Evolutionary conservation across 2,113 vertebrate genomes (phyloP).

Genomic region (Nerophis lumbriciformis): DNA sequence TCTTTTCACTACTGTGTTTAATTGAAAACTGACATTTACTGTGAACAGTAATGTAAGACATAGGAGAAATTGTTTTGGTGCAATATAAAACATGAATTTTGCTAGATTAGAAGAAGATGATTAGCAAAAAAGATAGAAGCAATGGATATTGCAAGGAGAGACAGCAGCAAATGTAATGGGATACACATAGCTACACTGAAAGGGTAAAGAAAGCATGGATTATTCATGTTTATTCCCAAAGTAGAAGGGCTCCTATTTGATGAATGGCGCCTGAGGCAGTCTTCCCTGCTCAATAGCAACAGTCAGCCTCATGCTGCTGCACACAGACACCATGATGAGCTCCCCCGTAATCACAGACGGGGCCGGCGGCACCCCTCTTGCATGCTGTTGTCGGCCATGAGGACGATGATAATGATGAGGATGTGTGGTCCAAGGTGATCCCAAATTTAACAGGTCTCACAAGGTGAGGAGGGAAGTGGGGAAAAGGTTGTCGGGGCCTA

Average conservation of each 20-base stretch:
- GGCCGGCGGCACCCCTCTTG: slow-evolving; percentile 49
- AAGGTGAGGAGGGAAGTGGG: slow-evolving; percentile 16
- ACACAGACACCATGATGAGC: slow-evolving; percentile 50
- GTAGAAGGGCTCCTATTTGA: slow-evolving; percentile 65
- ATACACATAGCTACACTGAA: slow-evolving; percentile 41
- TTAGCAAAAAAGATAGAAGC: not conserved
- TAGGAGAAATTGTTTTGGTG: no score
- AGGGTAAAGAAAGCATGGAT: slow-evolving; percentile 69
- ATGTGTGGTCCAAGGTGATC: slow-evolving; percentile 59
- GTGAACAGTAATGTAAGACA: no score
- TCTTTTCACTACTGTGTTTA: no score
- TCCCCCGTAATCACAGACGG: slow-evolving; percentile 53
- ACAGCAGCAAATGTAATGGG: slow-evolving; percentile 36
- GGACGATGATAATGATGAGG: slow-evolving; percentile 45
- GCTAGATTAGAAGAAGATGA: not conserved
- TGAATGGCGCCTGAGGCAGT: slow-evolving; percentile 64
- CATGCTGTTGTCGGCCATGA: slow-evolving; percentile 22
- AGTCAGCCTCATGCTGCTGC: slow-evolving; percentile 44
- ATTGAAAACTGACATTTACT: no score
- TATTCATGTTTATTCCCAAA: slow-evolving; percentile 72
- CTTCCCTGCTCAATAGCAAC: slow-evolving; percentile 66
- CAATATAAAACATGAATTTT: not conserved
- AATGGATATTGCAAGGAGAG: slow-evolving; percentile 35
- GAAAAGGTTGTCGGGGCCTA: slow-evolving; percentile 16
- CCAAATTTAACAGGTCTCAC: slow-evolving; percentile 50